These are phyloP conservation scores for Gila orcuttii DNA, from an alignment of 2,113 vertebrate genomes.

Conservation along the genomic window DNA sequence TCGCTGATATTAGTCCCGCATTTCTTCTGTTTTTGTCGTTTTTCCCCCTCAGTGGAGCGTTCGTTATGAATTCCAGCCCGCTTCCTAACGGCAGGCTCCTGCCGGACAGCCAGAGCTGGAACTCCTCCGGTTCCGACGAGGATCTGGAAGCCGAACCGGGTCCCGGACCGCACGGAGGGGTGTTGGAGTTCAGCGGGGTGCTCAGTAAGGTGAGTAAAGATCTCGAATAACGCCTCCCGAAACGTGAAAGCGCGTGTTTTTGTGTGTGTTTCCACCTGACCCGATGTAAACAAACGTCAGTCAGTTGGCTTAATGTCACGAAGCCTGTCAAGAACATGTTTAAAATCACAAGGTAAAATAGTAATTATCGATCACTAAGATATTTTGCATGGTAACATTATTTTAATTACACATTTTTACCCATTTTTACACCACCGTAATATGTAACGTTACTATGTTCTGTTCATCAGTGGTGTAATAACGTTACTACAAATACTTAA, in stretches of 20 bases:
- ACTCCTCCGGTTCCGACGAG: slow-evolving; percentile 93
- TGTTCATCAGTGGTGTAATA: not conserved
- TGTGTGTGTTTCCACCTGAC: slow-evolving; percentile 24
- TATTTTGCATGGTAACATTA: not conserved
- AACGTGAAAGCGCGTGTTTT: not conserved
- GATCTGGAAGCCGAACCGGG: slow-evolving; percentile 91
- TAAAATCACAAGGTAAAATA: not conserved
- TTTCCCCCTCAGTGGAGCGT: not conserved
- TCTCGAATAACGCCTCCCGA: not conserved
- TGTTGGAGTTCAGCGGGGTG: slow-evolving; percentile 86
- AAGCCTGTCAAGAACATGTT: not conserved
- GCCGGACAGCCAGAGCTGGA: slow-evolving; percentile 93
- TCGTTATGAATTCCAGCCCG: slow-evolving; percentile 57
- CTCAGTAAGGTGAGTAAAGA: slow-evolving; percentile 87
- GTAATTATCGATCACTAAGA: not conserved
- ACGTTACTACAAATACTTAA: not conserved
- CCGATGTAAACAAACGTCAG: slow-evolving; percentile 44
- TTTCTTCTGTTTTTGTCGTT: not conserved
- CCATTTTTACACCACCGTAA: not conserved
- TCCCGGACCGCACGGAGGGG: slow-evolving; percentile 77
- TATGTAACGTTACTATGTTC: no score
- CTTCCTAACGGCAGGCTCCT: slow-evolving; percentile 69
- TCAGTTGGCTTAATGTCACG: not conserved
- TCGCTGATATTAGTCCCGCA: not conserved
- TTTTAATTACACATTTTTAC: not conserved